These are phyloP conservation scores for Zapus hudsonius DNA, from an alignment of 2,113 vertebrate species.

Conservation along the genomic window DNA sequence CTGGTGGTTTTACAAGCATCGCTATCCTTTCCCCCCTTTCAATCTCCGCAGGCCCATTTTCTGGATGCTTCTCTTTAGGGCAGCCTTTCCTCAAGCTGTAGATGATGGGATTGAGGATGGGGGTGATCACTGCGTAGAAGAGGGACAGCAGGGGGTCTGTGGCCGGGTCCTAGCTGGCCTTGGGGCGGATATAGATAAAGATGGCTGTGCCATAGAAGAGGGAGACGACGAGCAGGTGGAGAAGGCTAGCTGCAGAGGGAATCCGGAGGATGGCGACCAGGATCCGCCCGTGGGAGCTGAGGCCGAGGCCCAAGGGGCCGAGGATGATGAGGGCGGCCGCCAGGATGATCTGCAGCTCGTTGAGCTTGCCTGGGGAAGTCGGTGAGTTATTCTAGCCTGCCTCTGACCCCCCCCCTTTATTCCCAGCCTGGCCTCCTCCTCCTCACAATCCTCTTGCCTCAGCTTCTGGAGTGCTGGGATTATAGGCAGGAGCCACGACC, in stretches of 20 bases:
- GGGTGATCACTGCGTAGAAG: slow-evolving; percentile 69
- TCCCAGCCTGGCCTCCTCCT: not conserved
- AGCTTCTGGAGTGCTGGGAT: not conserved
- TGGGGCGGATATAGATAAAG: slow-evolving; percentile 56
- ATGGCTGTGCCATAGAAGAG: slow-evolving; percentile 47
- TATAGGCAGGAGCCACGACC: too few species aligned
- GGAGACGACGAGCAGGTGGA: slow-evolving; percentile 21
- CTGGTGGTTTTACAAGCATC: not conserved
- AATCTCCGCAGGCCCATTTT: not conserved
- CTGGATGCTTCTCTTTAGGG: slow-evolving; percentile 48
- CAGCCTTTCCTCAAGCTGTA: slow-evolving; percentile 68
- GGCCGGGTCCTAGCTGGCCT: slow-evolving; percentile 60
- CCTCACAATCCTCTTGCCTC: not conserved
- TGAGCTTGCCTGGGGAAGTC: not conserved
- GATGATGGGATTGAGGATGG: slow-evolving; percentile 71
- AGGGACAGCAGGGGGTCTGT: slow-evolving; percentile 65
- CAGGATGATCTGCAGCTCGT: slow-evolving; percentile 11
- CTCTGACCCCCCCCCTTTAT: not conserved
- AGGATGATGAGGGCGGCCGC: slow-evolving; percentile 39
- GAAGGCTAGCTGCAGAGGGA: slow-evolving; percentile 13
- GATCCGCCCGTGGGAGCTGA: slow-evolving; percentile 38
- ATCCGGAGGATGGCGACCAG: slow-evolving; percentile 38
- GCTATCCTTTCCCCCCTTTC: fast-evolving
- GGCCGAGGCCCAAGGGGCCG: slow-evolving; percentile 38
- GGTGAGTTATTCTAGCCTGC: too few species aligned